Conservation (phyloP, 1,140 invertebrate species). For the Rhysida immarginata region DNA sequence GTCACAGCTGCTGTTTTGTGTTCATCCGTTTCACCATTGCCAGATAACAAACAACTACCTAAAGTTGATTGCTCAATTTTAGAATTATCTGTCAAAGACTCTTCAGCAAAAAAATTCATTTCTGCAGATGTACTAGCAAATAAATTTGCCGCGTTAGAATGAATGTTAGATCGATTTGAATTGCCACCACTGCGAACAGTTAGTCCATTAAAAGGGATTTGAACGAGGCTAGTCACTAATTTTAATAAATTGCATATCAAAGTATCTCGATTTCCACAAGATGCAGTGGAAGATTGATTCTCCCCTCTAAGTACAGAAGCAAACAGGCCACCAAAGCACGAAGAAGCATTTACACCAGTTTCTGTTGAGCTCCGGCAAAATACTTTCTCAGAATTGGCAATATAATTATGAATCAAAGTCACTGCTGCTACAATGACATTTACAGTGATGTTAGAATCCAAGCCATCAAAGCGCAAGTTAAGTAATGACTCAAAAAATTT, state of each 20-base stretch:
- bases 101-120: too few species aligned
- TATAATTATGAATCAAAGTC: constrained; percentile 40
- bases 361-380: constrained; percentile 35
- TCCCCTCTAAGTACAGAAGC: constrained; percentile 46
- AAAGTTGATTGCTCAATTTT: constrained; percentile 15
- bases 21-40: constrained; percentile 49
- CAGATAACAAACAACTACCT: background rate
- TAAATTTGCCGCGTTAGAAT: background rate
- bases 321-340: constrained; percentile 43
- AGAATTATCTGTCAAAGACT: constrained; percentile 16
- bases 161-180: background rate
- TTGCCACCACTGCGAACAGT: background rate
- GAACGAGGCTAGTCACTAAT: constrained; percentile 47
- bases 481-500: constrained; percentile 50
- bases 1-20: constrained; percentile 56
- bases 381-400: constrained; percentile 40
- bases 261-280: constrained; percentile 35
- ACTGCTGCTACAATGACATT: constrained; percentile 53
- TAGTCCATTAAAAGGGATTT: constrained; percentile 40
- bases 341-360: constrained; percentile 28
- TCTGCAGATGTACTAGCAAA: too few species aligned
- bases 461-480: constrained; percentile 46
- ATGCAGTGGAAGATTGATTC: constrained; percentile 37
- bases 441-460: constrained; percentile 52
- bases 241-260: constrained; percentile 51